These are phyloP conservation scores for Eledona agricola DNA, from an alignment of 2,888 invertebrate genomes.

Conservation along the genomic window DNA sequence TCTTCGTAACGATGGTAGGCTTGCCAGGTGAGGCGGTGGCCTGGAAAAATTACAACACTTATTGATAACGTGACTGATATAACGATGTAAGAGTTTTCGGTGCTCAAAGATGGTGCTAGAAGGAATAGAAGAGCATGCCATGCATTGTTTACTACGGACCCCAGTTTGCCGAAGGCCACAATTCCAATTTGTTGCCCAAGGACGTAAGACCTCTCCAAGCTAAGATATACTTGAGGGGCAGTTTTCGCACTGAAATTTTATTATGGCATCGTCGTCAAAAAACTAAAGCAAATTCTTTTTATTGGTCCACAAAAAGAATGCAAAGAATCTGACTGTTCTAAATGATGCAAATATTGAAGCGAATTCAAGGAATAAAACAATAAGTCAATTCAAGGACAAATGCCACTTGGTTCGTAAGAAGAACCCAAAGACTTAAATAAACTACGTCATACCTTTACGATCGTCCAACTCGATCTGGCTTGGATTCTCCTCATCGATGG, in stretches of 20 bases:
- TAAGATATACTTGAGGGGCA: conserved; percentile 41
- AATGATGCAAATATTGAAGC: too few relatives aligned
- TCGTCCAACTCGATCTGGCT: conserved; percentile 73
- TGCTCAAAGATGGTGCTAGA: conserved; percentile 2
- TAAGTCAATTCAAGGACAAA: too few relatives aligned
- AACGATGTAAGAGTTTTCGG: not conserved
- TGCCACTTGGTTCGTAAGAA: too few relatives aligned
- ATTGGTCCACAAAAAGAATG: too few relatives aligned
- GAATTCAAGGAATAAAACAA: too few relatives aligned
- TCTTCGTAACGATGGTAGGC: conserved; percentile 77
- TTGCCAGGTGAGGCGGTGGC: conserved; percentile 67
- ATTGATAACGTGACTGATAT: not conserved
- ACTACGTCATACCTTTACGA: conserved; percentile 49
- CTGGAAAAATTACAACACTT: conserved; percentile 29
- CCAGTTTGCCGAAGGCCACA: conserved; percentile 70
- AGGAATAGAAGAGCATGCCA: conserved; percentile 7
- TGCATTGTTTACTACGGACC: conserved; percentile 64
- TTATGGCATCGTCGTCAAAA: too few relatives aligned
- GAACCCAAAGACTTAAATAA: too few relatives aligned
- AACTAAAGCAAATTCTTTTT: too few relatives aligned
- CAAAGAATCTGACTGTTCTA: too few relatives aligned
- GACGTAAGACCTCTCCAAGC: conserved; percentile 57
- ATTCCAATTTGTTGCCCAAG: conserved; percentile 67
- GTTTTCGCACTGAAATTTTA: conserved; percentile 24
- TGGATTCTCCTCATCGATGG: conserved; percentile 84